Base-by-base conservation (phyloP, 2,888 invertebrate genomes). In the Chymomyza amoena region DNA sequence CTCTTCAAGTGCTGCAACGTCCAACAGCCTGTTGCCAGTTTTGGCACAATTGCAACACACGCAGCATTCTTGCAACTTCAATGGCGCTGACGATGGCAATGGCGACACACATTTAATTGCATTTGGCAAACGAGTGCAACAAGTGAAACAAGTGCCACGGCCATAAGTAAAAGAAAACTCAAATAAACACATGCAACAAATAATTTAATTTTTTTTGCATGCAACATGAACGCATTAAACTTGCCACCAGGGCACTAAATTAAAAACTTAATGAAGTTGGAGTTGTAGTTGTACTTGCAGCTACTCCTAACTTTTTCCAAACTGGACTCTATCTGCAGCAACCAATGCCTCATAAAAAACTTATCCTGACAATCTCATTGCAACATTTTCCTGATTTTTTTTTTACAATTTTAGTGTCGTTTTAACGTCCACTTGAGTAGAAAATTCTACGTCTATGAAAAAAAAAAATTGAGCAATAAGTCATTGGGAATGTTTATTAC, bases 61-160 rank as follows among this genome's bases (percentile, higher is more conserved):
- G 32, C 28, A 32, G 39, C 54, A 6, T 15, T 7, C 54, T 45
- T 10, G 39, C 39, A 45, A 45, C 39, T 45, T 13, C 39, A 45
- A 45, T 45, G 39, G 13, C 13, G 13, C 0, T 45, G 16, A 10
- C 20, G 86, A 45, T 45, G 39, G 13, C 13, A 4, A 13, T 45
- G 16, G 20, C 20, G 86, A 80, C 88, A 84, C 76, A 76, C 84
- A 85, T 84, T 85, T 84, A 85, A 85, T 85, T 88, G 88, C 84
- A 85, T 78, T 87, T 78, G 83, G 78, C 86, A 78, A 84, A 76
- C 81, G 78, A 77, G 72, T 76, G 77, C 86, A 85, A 78, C 83
- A 80, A 80, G 86, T 78, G 20, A 20, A 20, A 20, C 20, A 20
- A 20, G 86, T 77, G 80, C 75, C 75, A 73, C 70, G 62, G 59